Base-by-base conservation (phyloP, 2,797 vertebrate genomes). In the Gambusia yucatana region DNA sequence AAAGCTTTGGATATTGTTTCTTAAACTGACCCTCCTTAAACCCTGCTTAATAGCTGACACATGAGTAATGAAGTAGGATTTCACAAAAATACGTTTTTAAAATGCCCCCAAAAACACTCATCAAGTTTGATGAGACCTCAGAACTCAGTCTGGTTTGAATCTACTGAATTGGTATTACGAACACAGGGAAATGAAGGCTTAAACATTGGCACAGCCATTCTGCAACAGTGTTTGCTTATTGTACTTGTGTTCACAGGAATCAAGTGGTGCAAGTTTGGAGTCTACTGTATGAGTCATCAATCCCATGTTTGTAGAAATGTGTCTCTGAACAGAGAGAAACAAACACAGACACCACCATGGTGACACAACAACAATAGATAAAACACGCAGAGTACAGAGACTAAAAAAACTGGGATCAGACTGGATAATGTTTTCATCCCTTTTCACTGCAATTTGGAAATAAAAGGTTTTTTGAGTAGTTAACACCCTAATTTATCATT, bases 301-400 rank as follows among this genome's bases (percentile, higher is more conserved):
- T 76, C 52, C 59, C 77, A 46, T 80, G 88, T 82, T 88, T 76
- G 77, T 77, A 85, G 76, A 84, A 84, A 86, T 84, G 75, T 78
- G 55, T 83, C 77, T 73, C 48, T 47, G n/a, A 73, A 72, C 77
- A 80, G 50, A 76, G 79, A 84, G 77, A 79, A 57, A 70, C 82
- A 83, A 83, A 86, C 80, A 84, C 47, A 90, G 81, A 87, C 85
- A 80, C 75, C 77, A 44, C 83, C 86, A 86, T 90, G 85, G 82
- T 48, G 77, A 89, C 88, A 84, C 83, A 84, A 77, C 80, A 88
- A 84, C 81, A 85, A 84, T 82, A 86, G 67, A 84, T 83, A 84
- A 73, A 76, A n/a, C 48, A 57, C 74, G 67, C 69, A 72, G 75
- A 74, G 55, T 4, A 22, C 73, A n/a, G 20, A 39, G 74, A 77